phyloP scores from a whole-genome alignment of 2,888 invertebrate genomes.

The Nomada ferruginata region DNA sequence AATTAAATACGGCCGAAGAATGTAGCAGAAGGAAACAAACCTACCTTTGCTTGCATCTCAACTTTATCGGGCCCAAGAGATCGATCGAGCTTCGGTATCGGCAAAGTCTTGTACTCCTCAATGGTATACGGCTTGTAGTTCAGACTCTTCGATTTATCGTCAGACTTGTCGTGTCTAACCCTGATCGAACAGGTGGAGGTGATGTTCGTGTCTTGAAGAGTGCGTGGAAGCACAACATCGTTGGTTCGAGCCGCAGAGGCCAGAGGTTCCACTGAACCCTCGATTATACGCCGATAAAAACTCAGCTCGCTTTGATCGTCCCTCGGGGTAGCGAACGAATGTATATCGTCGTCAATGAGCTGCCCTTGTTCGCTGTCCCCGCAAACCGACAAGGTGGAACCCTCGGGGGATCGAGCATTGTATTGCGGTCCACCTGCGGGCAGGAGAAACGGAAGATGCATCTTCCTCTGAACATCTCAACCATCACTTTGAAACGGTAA shows the following conservation, averaged over 20 bases:
- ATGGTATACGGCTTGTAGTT: slow-evolving; percentile 74
- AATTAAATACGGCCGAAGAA: slow-evolving; percentile 25
- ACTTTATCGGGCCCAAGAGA: slow-evolving; percentile 76
- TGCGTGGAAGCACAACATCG: slow-evolving; percentile 50
- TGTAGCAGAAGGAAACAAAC: slow-evolving; percentile 18
- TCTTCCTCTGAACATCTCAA: slow-evolving; percentile 11
- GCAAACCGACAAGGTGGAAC: slow-evolving; percentile 77
- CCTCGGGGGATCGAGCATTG: slow-evolving; percentile 69
- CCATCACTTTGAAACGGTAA: slow-evolving; percentile 34
- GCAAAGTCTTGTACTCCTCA: slow-evolving; percentile 72
- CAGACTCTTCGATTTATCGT: slow-evolving; percentile 53
- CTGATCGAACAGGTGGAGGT: slow-evolving; percentile 13
- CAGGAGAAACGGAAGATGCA: slow-evolving; percentile 33
- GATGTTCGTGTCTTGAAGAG: slow-evolving; percentile 15
- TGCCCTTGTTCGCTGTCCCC: slow-evolving; percentile 73
- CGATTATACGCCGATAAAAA: slow-evolving; percentile 73
- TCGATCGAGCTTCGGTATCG: slow-evolving; percentile 73
- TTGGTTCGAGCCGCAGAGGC: slow-evolving; percentile 46
- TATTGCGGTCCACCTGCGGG: slow-evolving; percentile 66
- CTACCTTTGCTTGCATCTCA: slow-evolving; percentile 73
- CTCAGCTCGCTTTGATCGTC: slow-evolving; percentile 76
- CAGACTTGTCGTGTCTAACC: slow-evolving; percentile 37
- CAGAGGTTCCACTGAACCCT: slow-evolving; percentile 34
- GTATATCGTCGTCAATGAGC: slow-evolving; percentile 64
- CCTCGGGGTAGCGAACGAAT: slow-evolving; percentile 68